Conservation (phyloP, 2,113 vertebrate species). For the Semnornis frantzii region DNA sequence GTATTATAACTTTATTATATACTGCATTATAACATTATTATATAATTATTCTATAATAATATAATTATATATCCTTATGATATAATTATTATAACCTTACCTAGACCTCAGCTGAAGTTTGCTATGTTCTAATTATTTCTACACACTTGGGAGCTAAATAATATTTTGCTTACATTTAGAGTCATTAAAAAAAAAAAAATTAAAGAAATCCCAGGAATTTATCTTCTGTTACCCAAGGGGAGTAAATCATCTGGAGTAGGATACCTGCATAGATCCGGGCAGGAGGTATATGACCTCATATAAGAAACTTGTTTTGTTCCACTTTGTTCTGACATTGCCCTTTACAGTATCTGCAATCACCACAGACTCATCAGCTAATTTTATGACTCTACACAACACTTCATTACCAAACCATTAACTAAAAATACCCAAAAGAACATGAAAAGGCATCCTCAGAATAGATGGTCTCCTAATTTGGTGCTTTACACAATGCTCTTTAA, state of each 20-base stretch:
- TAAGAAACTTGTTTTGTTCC: neutral
- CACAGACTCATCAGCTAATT: neutral
- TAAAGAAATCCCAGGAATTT: neutral
- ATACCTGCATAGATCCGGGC: neutral
- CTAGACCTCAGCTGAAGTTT: neutral
- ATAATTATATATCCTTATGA: no score
- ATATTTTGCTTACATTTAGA: neutral
- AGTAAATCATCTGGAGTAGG: neutral
- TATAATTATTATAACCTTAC: neutral
- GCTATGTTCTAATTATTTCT: neutral
- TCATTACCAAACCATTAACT: neutral
- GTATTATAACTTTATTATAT: no score
- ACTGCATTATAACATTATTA: no score
- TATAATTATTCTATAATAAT: no score
- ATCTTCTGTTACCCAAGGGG: neutral
- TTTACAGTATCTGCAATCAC: neutral
- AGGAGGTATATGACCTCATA: neutral
- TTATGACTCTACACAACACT: neutral
- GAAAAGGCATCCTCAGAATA: neutral
- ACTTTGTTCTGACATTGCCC: neutral
- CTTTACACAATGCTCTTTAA: neutral
- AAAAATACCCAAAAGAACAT: neutral
- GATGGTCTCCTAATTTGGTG: neutral
- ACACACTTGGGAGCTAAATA: neutral
- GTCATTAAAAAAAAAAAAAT: neutral